Percentiles rank a stretch among this genome's conserved stretches.
phyloP scores from a whole-genome alignment of 2,888 invertebrate genomes.

The Scaptomyza polygonia region DNA sequence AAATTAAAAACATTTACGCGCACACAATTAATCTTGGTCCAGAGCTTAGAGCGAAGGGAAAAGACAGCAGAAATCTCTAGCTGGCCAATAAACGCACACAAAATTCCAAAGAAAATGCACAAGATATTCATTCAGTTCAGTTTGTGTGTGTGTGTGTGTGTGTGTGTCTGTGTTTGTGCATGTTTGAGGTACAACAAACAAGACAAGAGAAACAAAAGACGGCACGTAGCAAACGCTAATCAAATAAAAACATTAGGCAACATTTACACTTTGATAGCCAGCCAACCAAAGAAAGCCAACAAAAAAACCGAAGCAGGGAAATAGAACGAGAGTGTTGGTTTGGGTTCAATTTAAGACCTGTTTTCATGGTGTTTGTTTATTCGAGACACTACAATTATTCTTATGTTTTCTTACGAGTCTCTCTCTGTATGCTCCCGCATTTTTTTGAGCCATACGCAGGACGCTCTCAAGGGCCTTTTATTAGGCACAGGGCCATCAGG shows the following conservation, averaged over 20 bases:
- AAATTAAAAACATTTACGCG: conserved; percentile 80
- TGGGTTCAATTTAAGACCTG: conserved; percentile 58
- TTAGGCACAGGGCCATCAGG: conserved; percentile 67
- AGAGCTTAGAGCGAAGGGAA: conserved; percentile 35
- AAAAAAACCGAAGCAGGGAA: not conserved
- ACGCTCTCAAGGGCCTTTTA: conserved; percentile 69
- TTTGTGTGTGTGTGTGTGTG: not conserved
- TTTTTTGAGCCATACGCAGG: conserved; percentile 54
- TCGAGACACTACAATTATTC: conserved; percentile 70
- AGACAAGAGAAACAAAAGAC: conserved; percentile 50
- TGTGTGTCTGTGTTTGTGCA: not conserved
- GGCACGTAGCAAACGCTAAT: conserved; percentile 78
- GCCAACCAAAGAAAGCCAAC: not conserved
- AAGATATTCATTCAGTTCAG: conserved; percentile 43
- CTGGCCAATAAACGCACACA: conserved; percentile 27
- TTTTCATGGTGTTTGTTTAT: conserved; percentile 37
- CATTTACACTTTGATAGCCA: conserved; percentile 72
- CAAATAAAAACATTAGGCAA: conserved; percentile 79
- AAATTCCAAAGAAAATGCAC: conserved; percentile 73
- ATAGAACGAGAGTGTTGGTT: conserved; percentile 11
- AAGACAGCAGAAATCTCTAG: conserved; percentile 43
- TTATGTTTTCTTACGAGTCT: conserved; percentile 69
- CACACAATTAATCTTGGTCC: conserved; percentile 73
- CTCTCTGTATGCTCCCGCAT: conserved; percentile 66
- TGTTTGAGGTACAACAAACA: conserved; percentile 30